A percentile compares a stretch with the other conserved stretches of the same genome.
Evolutionary conservation across 2,113 vertebrate genomes (phyloP).

Genomic region (Scophthalmus maximus): DNA sequence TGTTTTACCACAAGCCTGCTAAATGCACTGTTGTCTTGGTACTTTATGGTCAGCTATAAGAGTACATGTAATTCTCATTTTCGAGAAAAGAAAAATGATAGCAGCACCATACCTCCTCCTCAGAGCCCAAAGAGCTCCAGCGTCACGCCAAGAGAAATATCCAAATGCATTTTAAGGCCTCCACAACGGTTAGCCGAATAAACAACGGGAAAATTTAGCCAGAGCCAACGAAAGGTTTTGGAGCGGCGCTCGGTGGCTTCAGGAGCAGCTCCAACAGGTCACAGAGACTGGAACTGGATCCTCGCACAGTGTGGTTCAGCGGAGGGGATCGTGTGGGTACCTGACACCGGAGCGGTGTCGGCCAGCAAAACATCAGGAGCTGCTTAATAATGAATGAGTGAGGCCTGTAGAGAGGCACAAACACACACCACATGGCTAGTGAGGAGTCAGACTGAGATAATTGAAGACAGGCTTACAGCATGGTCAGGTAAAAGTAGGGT

Average conservation of each 20-base stretch:
- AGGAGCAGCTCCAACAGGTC: constrained; percentile 27
- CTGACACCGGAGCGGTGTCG: constrained; percentile 64
- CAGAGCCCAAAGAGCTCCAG: constrained; percentile 40
- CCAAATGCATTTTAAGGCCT: constrained; percentile 64
- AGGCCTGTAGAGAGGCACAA: constrained; percentile 34
- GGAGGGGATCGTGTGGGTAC: constrained; percentile 54
- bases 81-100: constrained; percentile 28
- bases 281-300: constrained; percentile 58
- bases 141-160: constrained; percentile 63
- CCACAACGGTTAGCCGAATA: constrained; percentile 36
- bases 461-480: constrained; percentile 55
- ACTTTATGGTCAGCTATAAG: constrained; percentile 54
- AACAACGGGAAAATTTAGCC: constrained; percentile 18
- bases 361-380: constrained; percentile 62
- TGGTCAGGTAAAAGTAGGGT: constrained; percentile 63
- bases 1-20: constrained; percentile 58
- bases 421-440: constrained; percentile 54
- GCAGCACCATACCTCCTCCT: constrained; percentile 72
- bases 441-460: constrained; percentile 61
- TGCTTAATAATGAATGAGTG: constrained; percentile 76
- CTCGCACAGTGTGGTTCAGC: constrained; percentile 24
- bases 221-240: constrained; percentile 26
- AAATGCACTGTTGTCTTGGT: constrained; percentile 28
- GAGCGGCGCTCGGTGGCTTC: constrained; percentile 4
- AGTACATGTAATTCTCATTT: constrained; percentile 44